Conservation (phyloP, 2,113 vertebrate species). For the Equus quagga region DNA sequence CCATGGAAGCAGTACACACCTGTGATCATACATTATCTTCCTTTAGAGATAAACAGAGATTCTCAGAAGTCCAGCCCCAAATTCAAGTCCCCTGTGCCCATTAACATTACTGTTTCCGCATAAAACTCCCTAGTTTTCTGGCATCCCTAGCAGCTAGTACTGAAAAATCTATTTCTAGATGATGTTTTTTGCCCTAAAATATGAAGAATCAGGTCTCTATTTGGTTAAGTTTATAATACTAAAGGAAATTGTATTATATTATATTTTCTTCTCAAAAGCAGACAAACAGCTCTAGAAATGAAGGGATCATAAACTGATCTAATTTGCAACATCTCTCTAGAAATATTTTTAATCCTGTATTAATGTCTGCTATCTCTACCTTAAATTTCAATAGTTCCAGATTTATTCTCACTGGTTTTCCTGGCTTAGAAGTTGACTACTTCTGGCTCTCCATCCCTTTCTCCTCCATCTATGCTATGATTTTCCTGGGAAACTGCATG, state of each 20-base stretch:
- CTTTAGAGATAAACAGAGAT: background rate
- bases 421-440: conserved; percentile 71
- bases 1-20: background rate
- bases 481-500: conserved; percentile 62
- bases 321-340: background rate
- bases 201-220: background rate
- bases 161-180: background rate
- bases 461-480: conserved; percentile 38
- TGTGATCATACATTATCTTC: background rate
- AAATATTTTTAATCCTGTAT: background rate
- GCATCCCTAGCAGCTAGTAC: background rate
- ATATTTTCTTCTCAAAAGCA: conserved; percentile 25
- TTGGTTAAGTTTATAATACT: background rate
- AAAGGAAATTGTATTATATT: background rate
- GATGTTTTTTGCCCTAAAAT: background rate
- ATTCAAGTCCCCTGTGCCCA: background rate
- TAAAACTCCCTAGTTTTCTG: background rate
- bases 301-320: background rate
- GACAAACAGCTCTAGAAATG: background rate
- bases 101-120: background rate
- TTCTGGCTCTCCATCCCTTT: conserved; percentile 77
- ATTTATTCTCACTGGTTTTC: conserved; percentile 73
- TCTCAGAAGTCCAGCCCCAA: background rate
- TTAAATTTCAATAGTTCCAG: background rate
- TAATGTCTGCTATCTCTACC: background rate